Percentiles rank a stretch among this genome's conserved stretches.
These are phyloP conservation scores for Actinostola sp. DNA, from an alignment of 92 coral and sea anemone genomes.

Conservation along the genomic window DNA sequence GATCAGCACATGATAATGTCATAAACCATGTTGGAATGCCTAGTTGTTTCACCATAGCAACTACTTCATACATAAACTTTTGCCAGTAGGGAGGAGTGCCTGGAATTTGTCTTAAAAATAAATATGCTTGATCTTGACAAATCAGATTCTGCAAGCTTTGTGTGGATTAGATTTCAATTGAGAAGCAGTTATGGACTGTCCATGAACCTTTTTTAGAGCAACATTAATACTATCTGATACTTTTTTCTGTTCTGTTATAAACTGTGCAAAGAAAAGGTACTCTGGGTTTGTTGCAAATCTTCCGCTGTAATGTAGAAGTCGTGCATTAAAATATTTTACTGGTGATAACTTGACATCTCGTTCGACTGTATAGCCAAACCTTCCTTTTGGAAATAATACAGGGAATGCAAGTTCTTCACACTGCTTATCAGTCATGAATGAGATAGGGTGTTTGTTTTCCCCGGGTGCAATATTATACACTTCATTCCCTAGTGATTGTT, in stretches of 20 bases:
- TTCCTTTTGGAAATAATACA: constrained; percentile 66
- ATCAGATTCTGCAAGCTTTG: constrained; percentile 54
- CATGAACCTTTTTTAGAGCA: constrained; percentile 60
- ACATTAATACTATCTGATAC: constrained; percentile 53
- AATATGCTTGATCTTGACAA: too few relatives aligned
- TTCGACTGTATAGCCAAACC: constrained; percentile 52
- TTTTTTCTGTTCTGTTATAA: constrained; percentile 60
- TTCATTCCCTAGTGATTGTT: constrained; percentile 56
- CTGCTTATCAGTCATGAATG: constrained; percentile 56
- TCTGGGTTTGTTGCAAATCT: too few relatives aligned
- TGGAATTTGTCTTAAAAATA: too few relatives aligned
- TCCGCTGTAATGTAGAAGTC: too few relatives aligned
- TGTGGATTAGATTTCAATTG: constrained; percentile 43
- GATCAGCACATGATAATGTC: too few relatives aligned
- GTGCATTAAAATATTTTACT: constrained; percentile 49
- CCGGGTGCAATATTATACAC: constrained; percentile 54
- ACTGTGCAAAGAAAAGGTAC: constrained; percentile 72
- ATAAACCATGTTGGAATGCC: constrained; percentile 53
- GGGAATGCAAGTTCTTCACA: constrained; percentile 78
- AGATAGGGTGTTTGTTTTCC: constrained; percentile 57
- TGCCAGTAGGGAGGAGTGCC: too few relatives aligned
- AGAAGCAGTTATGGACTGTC: constrained; percentile 55
- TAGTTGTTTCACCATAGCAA: constrained; percentile 50
- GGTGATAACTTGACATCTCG: constrained; percentile 39
- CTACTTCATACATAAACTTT: too few relatives aligned